Base-by-base conservation (phyloP, 2,888 invertebrate genomes). In the Aproaerema taeniolella region DNA sequence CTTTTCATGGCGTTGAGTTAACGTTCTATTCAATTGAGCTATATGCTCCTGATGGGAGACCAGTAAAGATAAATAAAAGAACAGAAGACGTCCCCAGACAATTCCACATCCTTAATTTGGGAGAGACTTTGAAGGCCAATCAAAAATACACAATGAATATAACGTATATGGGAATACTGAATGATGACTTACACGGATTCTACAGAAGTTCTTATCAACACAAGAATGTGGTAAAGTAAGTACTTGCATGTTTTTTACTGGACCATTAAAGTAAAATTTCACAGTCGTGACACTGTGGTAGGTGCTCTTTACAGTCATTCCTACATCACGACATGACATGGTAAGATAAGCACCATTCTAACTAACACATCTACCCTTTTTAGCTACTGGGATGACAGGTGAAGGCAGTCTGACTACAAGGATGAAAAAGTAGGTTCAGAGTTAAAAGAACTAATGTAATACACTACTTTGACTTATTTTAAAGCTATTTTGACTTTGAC, bases 171-270 rank as follows among this genome's bases (percentile, higher is more conserved):
- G 96, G 95, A 1, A 81, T 89, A 43, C 79, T 96, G 36, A 92
- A 92, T 58, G 93, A 95, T 61, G 88, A 91, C 49, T 78, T 95
- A 24, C 91, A 92, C 56, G 95, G 95, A 30, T 95, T 95, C 72
- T 95, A 95, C 63, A 88, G 94, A 53, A 95, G 94, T 74, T 93
- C 93, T 0, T 95, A 95, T 67, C 88, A 87, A 51, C 89, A 89
- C 47, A 88, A 88, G 46, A 91, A 91, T 52, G 81, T 90, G 40
- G 92, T 90, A 53, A 91, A 91, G 94, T 93, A 70, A 78, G 78
- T 61, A n/a, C n/a, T n/a, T n/a, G n/a, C n/a, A n/a, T n/a, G n/a
- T n/a, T n/a, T n/a, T n/a, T n/a, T n/a, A n/a, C n/a, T n/a, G n/a
- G n/a, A n/a, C n/a, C n/a, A n/a, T 20, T 7, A 20, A 20, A 7